These are phyloP conservation scores for Parauchenoglanis punctatus DNA, from an alignment of 2,797 vertebrate species.

Conservation along the genomic window DNA sequence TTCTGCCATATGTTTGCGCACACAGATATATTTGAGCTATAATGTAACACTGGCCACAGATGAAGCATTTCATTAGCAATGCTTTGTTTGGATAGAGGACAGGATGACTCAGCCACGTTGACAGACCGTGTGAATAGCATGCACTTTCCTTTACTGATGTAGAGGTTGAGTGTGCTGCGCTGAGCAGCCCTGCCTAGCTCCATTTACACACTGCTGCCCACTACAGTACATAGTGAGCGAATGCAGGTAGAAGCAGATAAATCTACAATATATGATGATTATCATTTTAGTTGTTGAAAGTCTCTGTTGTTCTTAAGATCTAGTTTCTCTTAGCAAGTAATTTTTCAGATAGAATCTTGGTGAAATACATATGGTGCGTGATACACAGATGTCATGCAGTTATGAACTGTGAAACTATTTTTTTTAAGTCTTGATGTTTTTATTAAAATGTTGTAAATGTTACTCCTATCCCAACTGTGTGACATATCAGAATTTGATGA, in stretches of 20 bases:
- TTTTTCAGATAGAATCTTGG: background rate
- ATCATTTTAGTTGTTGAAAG: background rate
- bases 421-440: background rate
- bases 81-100: slow-evolving; percentile 39
- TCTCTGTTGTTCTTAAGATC: background rate
- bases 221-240: slow-evolving; percentile 52
- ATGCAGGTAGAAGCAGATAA: slow-evolving; percentile 14
- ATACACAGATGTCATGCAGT: background rate
- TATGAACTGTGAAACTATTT: background rate
- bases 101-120: slow-evolving; percentile 74
- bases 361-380: background rate
- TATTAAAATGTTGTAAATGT: background rate
- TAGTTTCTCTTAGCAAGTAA: background rate
- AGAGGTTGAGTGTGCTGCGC: slow-evolving; percentile 57
- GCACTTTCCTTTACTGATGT: slow-evolving; percentile 56
- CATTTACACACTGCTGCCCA: slow-evolving; percentile 60
- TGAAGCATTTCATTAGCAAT: slow-evolving; percentile 10
- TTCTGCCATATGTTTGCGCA: background rate
- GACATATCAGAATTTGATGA: background rate
- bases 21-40: slow-evolving; percentile 22
- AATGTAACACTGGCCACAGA: slow-evolving; percentile 5
- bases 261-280: background rate
- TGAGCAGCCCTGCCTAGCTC: slow-evolving; percentile 35
- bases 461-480: background rate
- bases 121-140: slow-evolving; percentile 37